Percentiles rank a stretch among this genome's conserved stretches.
Evolutionary conservation across 2,113 vertebrate species (phyloP).

Genomic region (Gallinago jamesoni): DNA sequence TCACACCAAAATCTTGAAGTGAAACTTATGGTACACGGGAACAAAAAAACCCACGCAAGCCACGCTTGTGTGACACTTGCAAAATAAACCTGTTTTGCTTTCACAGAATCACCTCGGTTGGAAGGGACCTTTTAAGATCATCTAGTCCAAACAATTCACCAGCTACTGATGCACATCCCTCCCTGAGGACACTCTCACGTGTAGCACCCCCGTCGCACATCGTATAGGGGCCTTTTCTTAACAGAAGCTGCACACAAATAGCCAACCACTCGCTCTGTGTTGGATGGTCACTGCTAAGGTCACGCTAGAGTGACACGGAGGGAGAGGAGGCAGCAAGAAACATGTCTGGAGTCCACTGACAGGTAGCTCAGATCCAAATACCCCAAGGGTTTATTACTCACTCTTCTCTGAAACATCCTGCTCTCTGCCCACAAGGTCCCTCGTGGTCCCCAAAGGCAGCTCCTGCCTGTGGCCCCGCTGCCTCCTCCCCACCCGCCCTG

Average conservation of each 20-base stretch:
- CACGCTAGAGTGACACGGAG: neutral
- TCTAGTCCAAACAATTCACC: neutral
- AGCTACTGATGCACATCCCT: neutral
- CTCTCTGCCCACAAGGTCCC: neutral
- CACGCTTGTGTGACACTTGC: neutral
- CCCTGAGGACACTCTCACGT: neutral
- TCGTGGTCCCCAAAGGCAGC: neutral
- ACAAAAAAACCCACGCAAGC: neutral
- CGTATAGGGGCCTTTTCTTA: neutral
- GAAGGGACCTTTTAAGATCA: too few relatives aligned
- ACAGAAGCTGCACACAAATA: accelerated
- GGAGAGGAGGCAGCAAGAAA: neutral
- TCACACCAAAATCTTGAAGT: neutral
- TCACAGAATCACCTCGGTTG: neutral
- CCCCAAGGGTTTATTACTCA: neutral
- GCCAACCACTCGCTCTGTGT: accelerated
- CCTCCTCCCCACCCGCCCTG: neutral
- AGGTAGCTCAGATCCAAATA: neutral
- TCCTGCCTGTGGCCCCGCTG: neutral
- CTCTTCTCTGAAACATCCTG: neutral
- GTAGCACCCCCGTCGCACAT: neutral
- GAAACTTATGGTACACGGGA: neutral
- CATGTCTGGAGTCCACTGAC: neutral
- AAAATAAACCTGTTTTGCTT: neutral
- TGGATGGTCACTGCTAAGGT: neutral